phyloP scores from a whole-genome alignment of 2,797 vertebrate species.

The Chromis chromis region DNA sequence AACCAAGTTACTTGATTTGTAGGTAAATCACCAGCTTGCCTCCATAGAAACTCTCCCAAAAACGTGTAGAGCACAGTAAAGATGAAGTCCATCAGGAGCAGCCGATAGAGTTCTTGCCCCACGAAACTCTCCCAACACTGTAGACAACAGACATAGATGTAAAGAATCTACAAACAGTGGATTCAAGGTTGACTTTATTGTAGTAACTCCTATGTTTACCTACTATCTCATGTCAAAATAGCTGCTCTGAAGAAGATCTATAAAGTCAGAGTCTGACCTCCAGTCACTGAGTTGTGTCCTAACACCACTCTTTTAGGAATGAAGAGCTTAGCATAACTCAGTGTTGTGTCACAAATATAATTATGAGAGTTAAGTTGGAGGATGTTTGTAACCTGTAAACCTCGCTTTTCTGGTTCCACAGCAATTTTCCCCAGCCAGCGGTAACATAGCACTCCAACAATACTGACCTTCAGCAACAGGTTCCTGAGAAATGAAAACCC shows the following conservation, averaged over 20 bases:
- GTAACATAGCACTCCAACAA: slow-evolving; percentile 86
- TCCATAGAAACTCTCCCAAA: slow-evolving; percentile 88
- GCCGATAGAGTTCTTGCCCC: slow-evolving; percentile 92
- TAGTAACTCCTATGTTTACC: no score
- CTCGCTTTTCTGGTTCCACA: background rate
- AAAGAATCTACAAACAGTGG: background rate
- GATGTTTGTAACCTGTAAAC: slow-evolving; percentile 47
- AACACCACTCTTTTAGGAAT: background rate
- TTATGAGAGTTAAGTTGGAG: background rate
- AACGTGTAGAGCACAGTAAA: slow-evolving; percentile 85
- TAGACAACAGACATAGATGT: slow-evolving; percentile 4
- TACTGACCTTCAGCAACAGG: slow-evolving; percentile 85
- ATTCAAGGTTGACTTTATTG: background rate
- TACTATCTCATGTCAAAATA: no score
- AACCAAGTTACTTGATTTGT: background rate
- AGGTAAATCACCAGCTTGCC: slow-evolving; percentile 74
- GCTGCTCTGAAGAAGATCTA: background rate
- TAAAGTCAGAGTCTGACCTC: background rate
- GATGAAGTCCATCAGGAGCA: slow-evolving; percentile 89
- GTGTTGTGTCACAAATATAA: background rate
- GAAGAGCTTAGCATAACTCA: background rate
- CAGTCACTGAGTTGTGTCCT: no score
- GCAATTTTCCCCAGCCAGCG: slow-evolving; percentile 85
- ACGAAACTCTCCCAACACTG: slow-evolving; percentile 93
- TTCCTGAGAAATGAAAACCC: slow-evolving; percentile 80